A percentile compares a stretch with the other conserved stretches of the same genome.
Conservation (phyloP, 92 coral and sea anemone genomes). For the Montipora capitata region DNA sequence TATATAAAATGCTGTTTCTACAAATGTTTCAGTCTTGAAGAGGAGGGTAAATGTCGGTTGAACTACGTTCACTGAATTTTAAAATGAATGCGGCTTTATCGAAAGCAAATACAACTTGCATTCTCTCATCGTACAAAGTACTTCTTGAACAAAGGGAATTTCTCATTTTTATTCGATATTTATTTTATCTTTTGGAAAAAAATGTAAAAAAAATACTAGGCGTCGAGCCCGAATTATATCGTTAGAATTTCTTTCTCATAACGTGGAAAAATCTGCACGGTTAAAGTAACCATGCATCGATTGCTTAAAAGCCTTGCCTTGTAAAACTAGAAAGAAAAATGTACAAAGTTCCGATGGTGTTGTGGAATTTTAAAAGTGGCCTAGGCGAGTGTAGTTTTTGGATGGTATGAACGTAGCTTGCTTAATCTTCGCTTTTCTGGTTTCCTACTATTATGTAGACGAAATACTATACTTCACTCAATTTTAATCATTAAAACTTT, state of each 20-base stretch:
- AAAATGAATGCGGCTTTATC: background rate
- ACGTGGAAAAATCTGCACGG: slow-evolving; percentile 9
- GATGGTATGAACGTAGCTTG: background rate
- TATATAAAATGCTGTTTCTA: background rate
- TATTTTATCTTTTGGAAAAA: background rate
- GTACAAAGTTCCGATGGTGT: background rate
- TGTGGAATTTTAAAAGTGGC: slow-evolving; percentile 32
- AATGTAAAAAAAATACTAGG: background rate
- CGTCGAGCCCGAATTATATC: background rate
- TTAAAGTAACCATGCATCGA: background rate
- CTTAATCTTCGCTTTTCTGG: slow-evolving; percentile 18
- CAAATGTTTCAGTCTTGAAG: background rate
- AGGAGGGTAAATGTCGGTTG: background rate
- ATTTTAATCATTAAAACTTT: slow-evolving; percentile 5
- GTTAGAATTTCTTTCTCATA: slow-evolving; percentile 5
- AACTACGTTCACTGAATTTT: background rate
- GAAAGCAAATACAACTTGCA: background rate
- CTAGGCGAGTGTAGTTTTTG: background rate
- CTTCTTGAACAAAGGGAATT: slow-evolving; percentile 7
- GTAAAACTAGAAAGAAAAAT: background rate
- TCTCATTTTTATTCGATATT: background rate
- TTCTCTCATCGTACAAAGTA: background rate
- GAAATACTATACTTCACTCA: background rate
- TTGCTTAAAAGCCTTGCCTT: background rate
- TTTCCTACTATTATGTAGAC: background rate